Percentiles rank a stretch among this genome's conserved stretches.
These are phyloP conservation scores for Gasterosteus aculeatus DNA, from an alignment of 2,113 vertebrate species.

Conservation along the genomic window DNA sequence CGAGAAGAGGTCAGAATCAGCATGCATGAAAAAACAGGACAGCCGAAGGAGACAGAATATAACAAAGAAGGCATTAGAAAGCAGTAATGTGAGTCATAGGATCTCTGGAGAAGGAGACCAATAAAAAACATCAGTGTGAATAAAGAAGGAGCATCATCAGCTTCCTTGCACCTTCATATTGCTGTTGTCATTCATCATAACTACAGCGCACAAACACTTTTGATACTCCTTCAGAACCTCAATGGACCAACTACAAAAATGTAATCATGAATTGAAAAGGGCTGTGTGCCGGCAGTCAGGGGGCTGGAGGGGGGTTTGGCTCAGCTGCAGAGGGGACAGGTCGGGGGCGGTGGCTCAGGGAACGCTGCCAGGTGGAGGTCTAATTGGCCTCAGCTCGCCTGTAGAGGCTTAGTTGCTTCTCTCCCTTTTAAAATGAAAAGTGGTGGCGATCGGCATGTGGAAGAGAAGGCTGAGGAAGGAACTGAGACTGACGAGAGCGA, in stretches of 20 bases:
- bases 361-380: no score
- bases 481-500: no score
- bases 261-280: slow-evolving; percentile 9
- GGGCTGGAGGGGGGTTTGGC: no score
- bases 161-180: neutral
- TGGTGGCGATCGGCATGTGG: no score
- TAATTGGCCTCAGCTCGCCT: no score
- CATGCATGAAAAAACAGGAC: slow-evolving; percentile 16
- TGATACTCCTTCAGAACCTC: neutral
- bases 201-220: neutral
- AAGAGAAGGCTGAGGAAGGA: no score
- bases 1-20: slow-evolving; percentile 24
- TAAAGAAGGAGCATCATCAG: neutral
- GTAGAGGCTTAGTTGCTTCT: no score
- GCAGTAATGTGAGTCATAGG: slow-evolving; percentile 22
- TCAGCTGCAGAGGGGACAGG: no score
- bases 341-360: no score
- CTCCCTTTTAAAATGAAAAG: no score
- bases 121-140: neutral
- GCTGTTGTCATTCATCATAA: slow-evolving; percentile 9
- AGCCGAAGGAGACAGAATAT: slow-evolving; percentile 32
- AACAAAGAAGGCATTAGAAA: slow-evolving; percentile 32
- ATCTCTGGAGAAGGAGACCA: neutral
- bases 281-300: no score
- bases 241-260: neutral